These are phyloP conservation scores for Drosophila mimetica DNA, from an alignment of 2,888 invertebrate genomes.

Conservation along the genomic window DNA sequence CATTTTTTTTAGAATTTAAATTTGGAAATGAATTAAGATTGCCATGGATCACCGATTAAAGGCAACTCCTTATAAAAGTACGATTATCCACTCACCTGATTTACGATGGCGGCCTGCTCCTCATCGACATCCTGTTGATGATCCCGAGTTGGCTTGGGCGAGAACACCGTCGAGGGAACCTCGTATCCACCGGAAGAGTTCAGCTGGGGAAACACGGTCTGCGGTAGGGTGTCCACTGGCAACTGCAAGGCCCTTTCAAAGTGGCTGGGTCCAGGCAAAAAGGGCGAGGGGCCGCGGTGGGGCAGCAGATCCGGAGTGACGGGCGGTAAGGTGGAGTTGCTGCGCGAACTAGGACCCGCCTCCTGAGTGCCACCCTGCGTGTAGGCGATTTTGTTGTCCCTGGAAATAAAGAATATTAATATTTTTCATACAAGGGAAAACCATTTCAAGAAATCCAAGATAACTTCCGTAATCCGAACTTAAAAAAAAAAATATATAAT, in stretches of 20 bases:
- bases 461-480: background rate
- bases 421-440: background rate
- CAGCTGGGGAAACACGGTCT: conserved; percentile 86
- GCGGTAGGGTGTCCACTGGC: conserved; percentile 84
- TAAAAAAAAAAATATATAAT: too few relatives aligned
- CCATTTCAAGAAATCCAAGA: background rate
- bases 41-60: too few relatives aligned
- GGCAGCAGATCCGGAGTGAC: conserved; percentile 80
- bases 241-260: conserved; percentile 82
- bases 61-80: too few relatives aligned
- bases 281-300: conserved; percentile 86
- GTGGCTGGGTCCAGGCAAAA: conserved; percentile 85
- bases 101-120: conserved; percentile 83
- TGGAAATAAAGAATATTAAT: conserved; percentile 34
- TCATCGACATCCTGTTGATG: conserved; percentile 84
- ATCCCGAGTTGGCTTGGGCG: conserved; percentile 84
- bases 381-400: conserved; percentile 84
- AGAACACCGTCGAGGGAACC: conserved; percentile 79
- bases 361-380: conserved; percentile 85
- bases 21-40: background rate
- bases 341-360: conserved; percentile 80
- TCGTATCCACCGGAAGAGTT: conserved; percentile 84
- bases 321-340: conserved; percentile 84
- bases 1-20: background rate
- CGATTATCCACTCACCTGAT: conserved; percentile 79